phyloP scores from a whole-genome alignment of 2,888 invertebrate species.

The Spisula subtruncata region DNA sequence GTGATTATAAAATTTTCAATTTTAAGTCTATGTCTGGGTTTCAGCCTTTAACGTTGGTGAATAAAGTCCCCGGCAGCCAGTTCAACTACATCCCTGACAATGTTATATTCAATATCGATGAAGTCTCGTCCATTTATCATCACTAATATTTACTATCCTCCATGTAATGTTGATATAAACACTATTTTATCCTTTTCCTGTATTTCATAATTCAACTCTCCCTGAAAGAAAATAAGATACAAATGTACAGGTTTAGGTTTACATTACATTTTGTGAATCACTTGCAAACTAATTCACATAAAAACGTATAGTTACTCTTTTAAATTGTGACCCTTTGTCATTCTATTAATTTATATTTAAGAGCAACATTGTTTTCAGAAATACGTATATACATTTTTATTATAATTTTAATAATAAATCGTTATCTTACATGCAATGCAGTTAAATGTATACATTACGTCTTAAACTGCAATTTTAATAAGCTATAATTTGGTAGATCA shows the following conservation, averaged over 20 bases:
- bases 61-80: background rate
- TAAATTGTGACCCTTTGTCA: too few species aligned
- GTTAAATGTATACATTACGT: too few species aligned
- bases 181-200: slow-evolving; percentile 87
- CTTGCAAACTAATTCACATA: background rate
- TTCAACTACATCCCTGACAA: background rate
- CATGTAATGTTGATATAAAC: slow-evolving; percentile 89
- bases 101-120: background rate
- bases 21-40: too few species aligned
- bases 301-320: background rate
- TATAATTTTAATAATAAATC: background rate
- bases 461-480: too few species aligned
- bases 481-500: too few species aligned
- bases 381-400: too few species aligned
- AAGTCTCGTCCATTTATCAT: background rate
- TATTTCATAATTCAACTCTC: slow-evolving; percentile 88
- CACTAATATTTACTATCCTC: slow-evolving; percentile 84
- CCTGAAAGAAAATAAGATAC: slow-evolving; percentile 75
- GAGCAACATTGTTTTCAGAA: too few species aligned
- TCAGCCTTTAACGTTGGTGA: too few species aligned
- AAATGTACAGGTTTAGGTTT: background rate
- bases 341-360: too few species aligned
- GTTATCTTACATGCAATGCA: background rate
- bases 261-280: background rate
- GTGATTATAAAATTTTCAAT: too few species aligned